Evolutionary conservation across 2,888 invertebrate genomes (phyloP).

Genomic region (Chrysina gloriosa): DNA sequence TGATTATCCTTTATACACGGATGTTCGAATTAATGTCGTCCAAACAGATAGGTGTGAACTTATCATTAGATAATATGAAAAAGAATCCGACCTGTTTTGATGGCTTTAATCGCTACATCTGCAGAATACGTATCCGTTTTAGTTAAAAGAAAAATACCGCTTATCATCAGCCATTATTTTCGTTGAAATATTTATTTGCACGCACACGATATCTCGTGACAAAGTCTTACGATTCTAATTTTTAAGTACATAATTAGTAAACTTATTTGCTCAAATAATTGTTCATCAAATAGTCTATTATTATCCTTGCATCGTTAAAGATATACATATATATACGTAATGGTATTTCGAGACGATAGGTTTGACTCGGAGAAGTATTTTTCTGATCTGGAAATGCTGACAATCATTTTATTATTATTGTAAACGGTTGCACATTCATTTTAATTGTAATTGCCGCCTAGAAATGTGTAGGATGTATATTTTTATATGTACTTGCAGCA

Average conservation of each 20-base stretch:
- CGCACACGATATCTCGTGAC: not conserved
- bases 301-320: no score
- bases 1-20: no score
- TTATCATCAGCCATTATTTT: not conserved
- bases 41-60: no score
- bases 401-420: slow-evolving; percentile 29
- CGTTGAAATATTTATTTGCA: not conserved
- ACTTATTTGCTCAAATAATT: slow-evolving; percentile 20
- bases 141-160: not conserved
- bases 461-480: not conserved
- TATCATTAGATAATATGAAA: no score
- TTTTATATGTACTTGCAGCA: not conserved
- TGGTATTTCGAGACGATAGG: slow-evolving; percentile 2
- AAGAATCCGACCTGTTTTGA: no score
- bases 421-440: not conserved
- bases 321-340: slow-evolving; percentile 9
- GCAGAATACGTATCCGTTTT: no score
- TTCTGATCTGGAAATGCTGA: slow-evolving; percentile 33
- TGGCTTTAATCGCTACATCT: no score
- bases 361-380: not conserved
- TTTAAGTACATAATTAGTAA: slow-evolving; percentile 9
- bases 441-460: not conserved
- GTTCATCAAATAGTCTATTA: not conserved
- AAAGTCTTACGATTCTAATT: not conserved
- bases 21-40: no score